A percentile compares a stretch with the other conserved stretches of the same genome.
Evolutionary conservation across 1,140 invertebrate genomes (phyloP).

Genomic region (Episyrphus balteatus): DNA sequence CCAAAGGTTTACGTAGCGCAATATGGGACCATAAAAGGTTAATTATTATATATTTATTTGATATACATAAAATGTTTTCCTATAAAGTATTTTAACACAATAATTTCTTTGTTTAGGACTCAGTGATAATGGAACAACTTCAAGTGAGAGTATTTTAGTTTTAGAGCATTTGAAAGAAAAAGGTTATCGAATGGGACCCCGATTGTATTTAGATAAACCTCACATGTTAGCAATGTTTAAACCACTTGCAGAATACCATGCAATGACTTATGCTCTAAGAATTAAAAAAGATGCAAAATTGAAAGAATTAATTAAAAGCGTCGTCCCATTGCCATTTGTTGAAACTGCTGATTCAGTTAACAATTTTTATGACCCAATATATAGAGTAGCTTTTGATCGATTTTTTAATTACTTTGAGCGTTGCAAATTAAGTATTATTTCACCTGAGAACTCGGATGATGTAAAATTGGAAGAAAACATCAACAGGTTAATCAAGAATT

Average conservation of each 20-base stretch:
- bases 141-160: slow-evolving; percentile 9
- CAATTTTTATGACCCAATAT: slow-evolving; percentile 15
- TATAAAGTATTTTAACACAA: not conserved
- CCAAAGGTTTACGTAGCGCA: slow-evolving; percentile 18
- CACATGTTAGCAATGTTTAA: slow-evolving; percentile 23
- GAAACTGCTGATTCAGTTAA: slow-evolving; percentile 5
- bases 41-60: not conserved
- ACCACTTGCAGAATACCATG: slow-evolving; percentile 23
- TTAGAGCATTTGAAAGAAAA: slow-evolving; percentile 22
- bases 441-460: slow-evolving; percentile 2
- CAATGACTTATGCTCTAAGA: slow-evolving; percentile 22
- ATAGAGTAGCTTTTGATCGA: slow-evolving; percentile 23
- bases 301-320: slow-evolving; percentile 10
- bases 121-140: not conserved
- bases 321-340: slow-evolving; percentile 18
- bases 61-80: not conserved
- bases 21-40: slow-evolving; percentile 21
- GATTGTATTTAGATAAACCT: slow-evolving; percentile 16
- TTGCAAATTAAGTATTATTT: not conserved
- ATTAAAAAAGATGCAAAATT: slow-evolving; percentile 17
- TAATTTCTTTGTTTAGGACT: not conserved
- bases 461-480: slow-evolving; percentile 7
- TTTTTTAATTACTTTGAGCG: slow-evolving; percentile 26
- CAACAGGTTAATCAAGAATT: slow-evolving; percentile 11
- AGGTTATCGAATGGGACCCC: slow-evolving; percentile 23